Base-by-base conservation (phyloP, 2,797 vertebrate genomes). In the Gymnodraco acuticeps region DNA sequence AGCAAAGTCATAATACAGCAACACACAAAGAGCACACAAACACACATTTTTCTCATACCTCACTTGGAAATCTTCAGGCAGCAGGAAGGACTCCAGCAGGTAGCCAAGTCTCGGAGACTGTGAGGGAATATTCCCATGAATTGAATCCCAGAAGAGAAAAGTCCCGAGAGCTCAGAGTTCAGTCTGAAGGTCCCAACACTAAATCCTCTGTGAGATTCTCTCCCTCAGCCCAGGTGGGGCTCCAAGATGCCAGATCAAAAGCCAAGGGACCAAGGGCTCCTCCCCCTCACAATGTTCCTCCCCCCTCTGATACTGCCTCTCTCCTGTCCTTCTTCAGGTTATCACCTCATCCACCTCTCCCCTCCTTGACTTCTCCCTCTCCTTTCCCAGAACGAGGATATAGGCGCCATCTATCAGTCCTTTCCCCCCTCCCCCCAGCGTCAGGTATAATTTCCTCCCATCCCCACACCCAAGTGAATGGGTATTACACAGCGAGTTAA, bases 131-230 rank as follows among this genome's bases (percentile, higher is more conserved):
- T 88, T 86, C 86, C 87, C 50, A 51, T 47, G 60, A 86, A 74
- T 41, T 51, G 66, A 86, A 73, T 81, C 73, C 72, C 7, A 38
- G 67, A 58, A 19, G 19, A 81, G 53, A 75, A 73, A 52, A 60
- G 50, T 76, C 61, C 69, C 1, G 19, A 60, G 38, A 52, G 52
- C 62, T 80, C 64, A 69, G 53, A 10, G 53, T 61, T 73, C 58
- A 72, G 60, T 72, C 64, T 85, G 79, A 84, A 83, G 76, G 67
- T 88, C 71, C 78, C 38, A 70, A n/a, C 61, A 45, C 78, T 69
- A 88, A 91, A 91, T 90, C 85, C 84, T 68, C 75, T 33, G 64
- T 82, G 72, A 84, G 90, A 89, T 92, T 81, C 85, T 87, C 75
- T 77, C 69, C 77, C 80, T 80, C 64, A 87, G 82, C 85, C 82